Conservation (phyloP, 2,113 vertebrate species). For the Hippocampus barbouri region DNA sequence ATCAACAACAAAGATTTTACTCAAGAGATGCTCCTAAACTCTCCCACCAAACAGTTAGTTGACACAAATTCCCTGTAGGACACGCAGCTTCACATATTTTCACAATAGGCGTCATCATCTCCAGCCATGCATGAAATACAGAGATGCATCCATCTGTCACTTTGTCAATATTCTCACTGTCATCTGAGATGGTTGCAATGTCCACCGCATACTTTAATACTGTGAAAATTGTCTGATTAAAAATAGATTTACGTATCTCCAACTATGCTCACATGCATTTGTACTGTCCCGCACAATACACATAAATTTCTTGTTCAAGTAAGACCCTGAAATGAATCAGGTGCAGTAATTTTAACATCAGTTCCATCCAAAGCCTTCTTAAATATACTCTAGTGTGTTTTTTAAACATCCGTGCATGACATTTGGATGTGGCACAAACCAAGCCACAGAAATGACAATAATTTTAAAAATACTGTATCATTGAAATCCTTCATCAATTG, state of each 20-base stretch:
- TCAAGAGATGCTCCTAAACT: not conserved
- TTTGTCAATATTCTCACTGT: not conserved
- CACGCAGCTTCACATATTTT: not conserved
- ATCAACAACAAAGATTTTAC: too few relatives aligned
- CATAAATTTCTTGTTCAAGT: slow-evolving; percentile 32
- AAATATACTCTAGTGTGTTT: not conserved
- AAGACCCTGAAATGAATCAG: slow-evolving; percentile 32
- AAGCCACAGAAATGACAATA: not conserved
- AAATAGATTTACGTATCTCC: slow-evolving; percentile 42
- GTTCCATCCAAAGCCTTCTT: not conserved
- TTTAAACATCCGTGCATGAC: not conserved
- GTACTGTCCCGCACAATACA: slow-evolving; percentile 39
- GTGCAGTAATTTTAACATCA: slow-evolving; percentile 10
- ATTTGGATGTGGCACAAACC: not conserved
- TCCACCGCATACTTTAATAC: slow-evolving; percentile 20
- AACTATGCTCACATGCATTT: slow-evolving; percentile 39
- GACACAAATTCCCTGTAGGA: slow-evolving; percentile 1
- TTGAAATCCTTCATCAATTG: not conserved
- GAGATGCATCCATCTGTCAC: not conserved
- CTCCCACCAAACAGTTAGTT: not conserved
- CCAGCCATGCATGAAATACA: not conserved
- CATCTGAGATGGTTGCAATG: slow-evolving; percentile 5
- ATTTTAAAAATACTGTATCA: not conserved
- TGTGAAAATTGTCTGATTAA: slow-evolving; percentile 36
- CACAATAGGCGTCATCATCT: slow-evolving; percentile 1